Percentiles rank a stretch among this genome's conserved stretches.
Evolutionary conservation across 2,113 vertebrate species (phyloP).

Genomic region (Stegastes partitus): DNA sequence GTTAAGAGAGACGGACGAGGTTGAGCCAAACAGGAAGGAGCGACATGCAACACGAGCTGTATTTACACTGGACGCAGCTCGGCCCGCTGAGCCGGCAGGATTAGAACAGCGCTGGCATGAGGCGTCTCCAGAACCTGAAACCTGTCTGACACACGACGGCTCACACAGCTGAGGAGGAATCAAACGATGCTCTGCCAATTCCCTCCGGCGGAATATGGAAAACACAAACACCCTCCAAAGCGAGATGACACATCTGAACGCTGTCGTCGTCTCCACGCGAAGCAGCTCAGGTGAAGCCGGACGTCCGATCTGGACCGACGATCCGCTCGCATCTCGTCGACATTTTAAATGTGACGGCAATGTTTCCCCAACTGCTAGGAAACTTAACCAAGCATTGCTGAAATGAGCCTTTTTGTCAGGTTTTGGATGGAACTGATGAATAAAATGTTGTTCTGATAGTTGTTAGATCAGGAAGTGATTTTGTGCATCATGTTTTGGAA

Average conservation of each 20-base stretch:
- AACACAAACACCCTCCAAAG: constrained; percentile 39
- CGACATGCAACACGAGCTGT: background rate
- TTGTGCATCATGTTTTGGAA: no score
- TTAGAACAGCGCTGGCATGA: constrained; percentile 29
- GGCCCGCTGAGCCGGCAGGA: background rate
- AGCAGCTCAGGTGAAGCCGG: constrained; percentile 19
- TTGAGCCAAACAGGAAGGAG: no score
- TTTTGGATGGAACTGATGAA: no score
- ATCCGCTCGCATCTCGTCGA: background rate
- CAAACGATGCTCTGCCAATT: constrained; percentile 11
- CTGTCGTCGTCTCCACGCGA: constrained; percentile 7
- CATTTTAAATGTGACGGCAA: no score
- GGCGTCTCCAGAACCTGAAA: constrained; percentile 30
- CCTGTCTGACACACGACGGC: constrained; percentile 35
- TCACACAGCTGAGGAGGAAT: constrained; percentile 10
- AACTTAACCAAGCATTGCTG: no score
- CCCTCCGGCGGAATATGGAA: constrained; percentile 40
- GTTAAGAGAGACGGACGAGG: background rate
- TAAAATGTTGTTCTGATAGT: no score
- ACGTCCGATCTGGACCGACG: no score
- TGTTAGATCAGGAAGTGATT: no score
- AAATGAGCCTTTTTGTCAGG: no score
- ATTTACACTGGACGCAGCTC: constrained; percentile 21
- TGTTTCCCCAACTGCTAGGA: no score
- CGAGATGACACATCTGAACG: constrained; percentile 40